Percentiles rank a stretch among this genome's conserved stretches.
phyloP scores from a whole-genome alignment of 2,888 invertebrate species.

The Isoperla grammatica region DNA sequence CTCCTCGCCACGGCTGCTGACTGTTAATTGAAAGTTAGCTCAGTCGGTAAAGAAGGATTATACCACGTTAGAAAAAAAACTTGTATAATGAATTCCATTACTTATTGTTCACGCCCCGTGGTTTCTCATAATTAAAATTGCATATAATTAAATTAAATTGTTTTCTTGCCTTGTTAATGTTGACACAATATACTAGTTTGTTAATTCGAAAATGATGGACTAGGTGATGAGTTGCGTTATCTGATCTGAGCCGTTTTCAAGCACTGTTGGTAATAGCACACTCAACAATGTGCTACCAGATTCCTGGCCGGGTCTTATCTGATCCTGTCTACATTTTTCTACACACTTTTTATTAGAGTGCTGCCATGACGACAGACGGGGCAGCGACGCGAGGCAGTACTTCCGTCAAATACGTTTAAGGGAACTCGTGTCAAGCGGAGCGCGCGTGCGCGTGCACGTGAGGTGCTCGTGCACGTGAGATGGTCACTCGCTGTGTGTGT shows the following conservation, averaged over 20 bases:
- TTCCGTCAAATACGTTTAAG: conserved; percentile 19
- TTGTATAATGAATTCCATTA: too few species aligned
- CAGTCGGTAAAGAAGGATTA: too few species aligned
- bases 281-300: conserved; percentile 1
- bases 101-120: too few species aligned
- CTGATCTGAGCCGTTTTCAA: conserved; percentile 20
- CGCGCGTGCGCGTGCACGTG: too few species aligned
- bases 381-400: conserved; percentile 23
- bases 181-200: too few species aligned
- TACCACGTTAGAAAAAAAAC: too few species aligned
- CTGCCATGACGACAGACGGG: not conserved
- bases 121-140: too few species aligned
- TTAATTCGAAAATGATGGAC: too few species aligned
- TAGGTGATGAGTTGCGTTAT: conserved; percentile 7
- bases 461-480: not conserved
- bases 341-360: not conserved
- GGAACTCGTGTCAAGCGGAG: not conserved
- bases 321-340: conserved; percentile 10
- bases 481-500: too few species aligned
- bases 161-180: too few species aligned
- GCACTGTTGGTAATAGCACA: conserved; percentile 20
- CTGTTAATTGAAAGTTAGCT: too few species aligned
- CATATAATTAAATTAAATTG: conserved; percentile 1
- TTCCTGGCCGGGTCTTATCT: conserved; percentile 1
- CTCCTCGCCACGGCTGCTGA: too few species aligned